Evolutionary conservation across 2,888 invertebrate genomes (phyloP), one percentile per base, ranked within the genome.

Genomic region (Thelaira solivaga): DNA sequence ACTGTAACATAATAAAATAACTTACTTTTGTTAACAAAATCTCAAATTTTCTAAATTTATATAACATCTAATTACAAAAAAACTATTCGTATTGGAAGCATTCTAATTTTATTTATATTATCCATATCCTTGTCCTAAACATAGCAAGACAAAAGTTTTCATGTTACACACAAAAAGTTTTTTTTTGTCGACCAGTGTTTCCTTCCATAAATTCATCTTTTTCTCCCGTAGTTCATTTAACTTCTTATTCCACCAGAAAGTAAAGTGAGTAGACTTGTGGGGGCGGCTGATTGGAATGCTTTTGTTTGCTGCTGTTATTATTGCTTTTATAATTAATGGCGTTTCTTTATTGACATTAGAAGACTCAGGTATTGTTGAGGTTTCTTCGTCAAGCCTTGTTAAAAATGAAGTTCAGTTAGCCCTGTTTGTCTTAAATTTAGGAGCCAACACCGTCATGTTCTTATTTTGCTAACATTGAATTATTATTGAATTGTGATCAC

Each of bases 201-300:
- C n/a, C 10, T 53, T n/a, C 39, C 55, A 55, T 26, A 45, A 10
- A 10, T 11, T 13, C 34, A 31, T 43, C 11, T 61, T 61, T 41
- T 43, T 4, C 3, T 61, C 26, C 11, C 39, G 11, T 11, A 64
- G 11, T 4, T 39, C 10, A 4, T 24, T 51, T 8, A 64, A 18
- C 4, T 64, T n/a, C 36, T 26, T 51, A 13, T 20, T 53, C 67
- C 67, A 67, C 67, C 67, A 67, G 18, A 22, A 67, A 5, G 43
- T 53, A 26, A 39, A 39, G 26, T 62, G 61, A 4, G 5, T 34
- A 22, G 24, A 26, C 13, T 62, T 62, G 8, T 29, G 8, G 1
- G 36, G 64, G 2, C n/a, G 13, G n/a, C 49, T 64, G 20, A 11
- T 7, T 8, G 65, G 53, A 5, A 65, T 53, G 10, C 4, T 31